Conservation (phyloP, 2,888 invertebrate species). For the Conomelus anceps region DNA sequence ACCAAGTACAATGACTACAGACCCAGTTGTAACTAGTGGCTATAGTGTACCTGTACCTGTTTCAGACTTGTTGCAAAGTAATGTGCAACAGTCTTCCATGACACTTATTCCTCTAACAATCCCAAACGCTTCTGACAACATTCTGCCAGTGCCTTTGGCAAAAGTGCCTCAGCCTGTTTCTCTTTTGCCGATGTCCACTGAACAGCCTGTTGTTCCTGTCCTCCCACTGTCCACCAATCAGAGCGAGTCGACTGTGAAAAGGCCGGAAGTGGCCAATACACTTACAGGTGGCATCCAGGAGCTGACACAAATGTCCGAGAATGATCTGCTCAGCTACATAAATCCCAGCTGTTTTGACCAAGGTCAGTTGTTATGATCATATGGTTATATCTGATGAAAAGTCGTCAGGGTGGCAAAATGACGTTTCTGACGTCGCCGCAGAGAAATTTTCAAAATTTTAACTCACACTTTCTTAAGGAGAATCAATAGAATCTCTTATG, state of each 20-base stretch:
- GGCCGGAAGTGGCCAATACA: constrained; percentile 46
- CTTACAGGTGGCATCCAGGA: constrained; percentile 52
- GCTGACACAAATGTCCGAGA: constrained; percentile 74
- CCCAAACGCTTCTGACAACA: neutral
- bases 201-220: neutral
- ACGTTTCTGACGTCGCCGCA: too few relatives aligned
- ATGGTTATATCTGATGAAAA: neutral
- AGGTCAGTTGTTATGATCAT: constrained; percentile 31
- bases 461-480: too few relatives aligned
- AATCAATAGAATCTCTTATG: too few relatives aligned
- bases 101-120: neutral
- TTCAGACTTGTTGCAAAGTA: neutral
- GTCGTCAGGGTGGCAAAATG: too few relatives aligned
- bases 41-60: neutral
- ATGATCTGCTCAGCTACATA: constrained; percentile 80
- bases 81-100: neutral
- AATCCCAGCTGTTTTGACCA: constrained; percentile 83
- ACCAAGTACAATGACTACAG: neutral
- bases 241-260: constrained; percentile 49
- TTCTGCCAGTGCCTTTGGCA: neutral
- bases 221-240: constrained; percentile 36
- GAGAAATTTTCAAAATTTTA: too few relatives aligned
- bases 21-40: neutral
- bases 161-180: neutral
- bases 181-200: neutral